These are phyloP conservation scores for Acanthochromis polyacanthus DNA, from an alignment of 2,113 vertebrate species.

Conservation along the genomic window DNA sequence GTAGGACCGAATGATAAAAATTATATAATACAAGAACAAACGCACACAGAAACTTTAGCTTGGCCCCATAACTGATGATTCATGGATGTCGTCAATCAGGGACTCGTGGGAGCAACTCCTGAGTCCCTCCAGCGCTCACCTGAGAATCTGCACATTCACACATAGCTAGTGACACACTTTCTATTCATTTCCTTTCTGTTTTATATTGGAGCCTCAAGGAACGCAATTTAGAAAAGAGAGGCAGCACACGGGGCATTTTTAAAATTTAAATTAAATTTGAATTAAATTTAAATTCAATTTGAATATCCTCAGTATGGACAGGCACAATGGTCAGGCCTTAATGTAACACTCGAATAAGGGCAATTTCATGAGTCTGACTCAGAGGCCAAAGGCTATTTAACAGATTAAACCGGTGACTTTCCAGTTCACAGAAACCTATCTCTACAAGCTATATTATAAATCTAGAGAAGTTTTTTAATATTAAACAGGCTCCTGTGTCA, in stretches of 20 bases:
- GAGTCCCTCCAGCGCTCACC: slow-evolving; percentile 41
- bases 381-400: slow-evolving; percentile 6
- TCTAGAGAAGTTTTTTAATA: not conserved
- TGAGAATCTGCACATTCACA: slow-evolving; percentile 17
- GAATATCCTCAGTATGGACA: not conserved
- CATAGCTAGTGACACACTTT: slow-evolving; percentile 28
- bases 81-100: slow-evolving; percentile 34
- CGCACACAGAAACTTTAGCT: not conserved
- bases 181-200: slow-evolving; percentile 26
- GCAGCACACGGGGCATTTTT: not conserved
- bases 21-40: slow-evolving; percentile 20
- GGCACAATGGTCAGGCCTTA: slow-evolving; percentile 14
- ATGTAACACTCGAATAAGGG: not conserved
- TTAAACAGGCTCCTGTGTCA: slow-evolving; percentile 6
- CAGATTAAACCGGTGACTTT: slow-evolving; percentile 19
- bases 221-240: slow-evolving; percentile 8
- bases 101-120: slow-evolving; percentile 31
- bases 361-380: not conserved
- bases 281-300: slow-evolving; percentile 12
- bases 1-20: slow-evolving; percentile 24
- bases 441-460: not conserved
- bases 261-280: slow-evolving; percentile 6
- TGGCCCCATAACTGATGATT: slow-evolving; percentile 42
- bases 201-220: not conserved
- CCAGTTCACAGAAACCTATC: not conserved